Conservation (phyloP, 2,797 vertebrate species). For the Crocodylus rhombifer region DNA sequence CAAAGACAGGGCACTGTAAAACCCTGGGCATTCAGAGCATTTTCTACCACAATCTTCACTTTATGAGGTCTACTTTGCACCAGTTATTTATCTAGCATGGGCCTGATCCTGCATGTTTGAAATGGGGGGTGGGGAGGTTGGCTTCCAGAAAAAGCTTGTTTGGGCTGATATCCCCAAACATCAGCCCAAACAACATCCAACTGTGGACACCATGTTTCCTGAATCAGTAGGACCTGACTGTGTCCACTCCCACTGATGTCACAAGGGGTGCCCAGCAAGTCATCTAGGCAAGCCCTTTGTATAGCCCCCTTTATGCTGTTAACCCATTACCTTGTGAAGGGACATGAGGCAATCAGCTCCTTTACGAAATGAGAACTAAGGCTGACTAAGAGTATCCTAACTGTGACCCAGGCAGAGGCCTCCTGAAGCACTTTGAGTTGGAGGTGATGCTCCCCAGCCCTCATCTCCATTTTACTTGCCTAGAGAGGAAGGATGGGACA, state of each 20-base stretch:
- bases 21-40: not conserved
- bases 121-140: not conserved
- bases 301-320: not conserved
- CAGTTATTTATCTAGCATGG: not conserved
- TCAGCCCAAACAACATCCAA: not conserved
- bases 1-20: not conserved
- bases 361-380: not conserved
- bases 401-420: too few species aligned
- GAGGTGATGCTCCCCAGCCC: not conserved
- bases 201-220: not conserved
- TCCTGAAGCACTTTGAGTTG: not conserved
- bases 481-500: not conserved
- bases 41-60: accelerated
- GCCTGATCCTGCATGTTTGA: accelerated
- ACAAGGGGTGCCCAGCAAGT: not conserved
- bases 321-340: not conserved
- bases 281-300: not conserved
- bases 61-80: not conserved
- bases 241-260: not conserved
- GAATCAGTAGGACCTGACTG: not conserved
- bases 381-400: not conserved
- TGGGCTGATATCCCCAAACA: too few species aligned
- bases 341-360: not conserved
- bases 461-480: not conserved
- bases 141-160: too few species aligned